Percentiles rank a stretch among this genome's conserved stretches.
These are phyloP conservation scores for Spongilla lacustris DNA, from an alignment of 37 sponge, comb jelly and placozoan genomes.

Conservation along the genomic window DNA sequence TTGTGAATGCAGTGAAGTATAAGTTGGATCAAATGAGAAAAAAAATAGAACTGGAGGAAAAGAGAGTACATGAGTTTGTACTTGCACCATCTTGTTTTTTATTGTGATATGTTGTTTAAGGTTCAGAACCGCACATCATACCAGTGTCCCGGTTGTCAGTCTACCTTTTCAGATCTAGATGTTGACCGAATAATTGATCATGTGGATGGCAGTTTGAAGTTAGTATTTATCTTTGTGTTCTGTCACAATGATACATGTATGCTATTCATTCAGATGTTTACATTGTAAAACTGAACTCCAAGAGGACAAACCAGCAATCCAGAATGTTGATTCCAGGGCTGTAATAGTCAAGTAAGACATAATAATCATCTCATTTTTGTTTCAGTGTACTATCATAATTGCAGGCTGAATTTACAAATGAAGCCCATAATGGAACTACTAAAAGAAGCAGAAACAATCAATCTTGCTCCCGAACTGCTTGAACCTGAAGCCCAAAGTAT, in stretches of 20 bases:
- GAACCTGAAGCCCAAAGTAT: constrained; percentile 77
- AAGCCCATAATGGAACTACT: constrained; percentile 67
- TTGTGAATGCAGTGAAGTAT: constrained; percentile 94
- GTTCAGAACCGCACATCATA: constrained; percentile 77
- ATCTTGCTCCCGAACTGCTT: constrained; percentile 68
- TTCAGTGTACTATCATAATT: neutral
- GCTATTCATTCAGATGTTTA: constrained; percentile 52
- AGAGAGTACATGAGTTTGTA: neutral
- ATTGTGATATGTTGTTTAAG: constrained; percentile 18
- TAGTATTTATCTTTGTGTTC: too few species aligned
- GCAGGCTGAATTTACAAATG: constrained; percentile 76
- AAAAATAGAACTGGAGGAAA: constrained; percentile 77
- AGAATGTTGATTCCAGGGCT: constrained; percentile 21
- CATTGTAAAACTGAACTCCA: constrained; percentile 59
- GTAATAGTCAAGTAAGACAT: constrained; percentile 40
- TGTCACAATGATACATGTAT: neutral
- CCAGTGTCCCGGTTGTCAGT: constrained; percentile 68
- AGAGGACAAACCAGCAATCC: constrained; percentile 44
- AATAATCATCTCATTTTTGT: neutral
- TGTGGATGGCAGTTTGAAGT: constrained; percentile 63
- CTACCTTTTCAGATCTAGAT: constrained; percentile 76
- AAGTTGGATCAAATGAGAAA: constrained; percentile 84
- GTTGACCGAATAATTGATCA: constrained; percentile 79
- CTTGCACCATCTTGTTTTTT: neutral
- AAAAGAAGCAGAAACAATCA: constrained; percentile 64